Evolutionary conservation across 2,888 invertebrate species (phyloP).

Genomic region (Sphaeridia pumilis): DNA sequence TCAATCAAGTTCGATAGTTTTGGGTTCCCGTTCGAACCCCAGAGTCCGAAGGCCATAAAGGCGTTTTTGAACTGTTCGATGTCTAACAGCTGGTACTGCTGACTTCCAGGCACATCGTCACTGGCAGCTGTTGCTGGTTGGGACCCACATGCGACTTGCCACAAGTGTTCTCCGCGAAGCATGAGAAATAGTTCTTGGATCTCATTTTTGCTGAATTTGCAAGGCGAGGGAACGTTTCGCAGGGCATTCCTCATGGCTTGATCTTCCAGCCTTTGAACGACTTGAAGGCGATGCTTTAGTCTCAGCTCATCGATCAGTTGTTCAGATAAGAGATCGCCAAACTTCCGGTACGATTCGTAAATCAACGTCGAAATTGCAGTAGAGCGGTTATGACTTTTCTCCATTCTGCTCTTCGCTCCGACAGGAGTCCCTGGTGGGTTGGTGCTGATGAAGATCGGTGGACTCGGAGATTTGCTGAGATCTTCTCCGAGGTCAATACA

Average conservation of each 20-base stretch:
- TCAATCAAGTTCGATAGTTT: slow-evolving; percentile 60
- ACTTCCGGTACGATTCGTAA: slow-evolving; percentile 41
- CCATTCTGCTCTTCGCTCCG: slow-evolving; percentile 34
- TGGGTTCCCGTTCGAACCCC: slow-evolving; percentile 71
- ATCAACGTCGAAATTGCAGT: slow-evolving; percentile 37
- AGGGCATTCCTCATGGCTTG: slow-evolving; percentile 66
- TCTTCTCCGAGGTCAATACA: slow-evolving; percentile 35
- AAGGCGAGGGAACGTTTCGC: slow-evolving; percentile 65
- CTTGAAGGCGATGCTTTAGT: slow-evolving; percentile 77
- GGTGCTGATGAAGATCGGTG: slow-evolving; percentile 25
- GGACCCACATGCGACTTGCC: slow-evolving; percentile 38
- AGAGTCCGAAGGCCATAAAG: slow-evolving; percentile 76
- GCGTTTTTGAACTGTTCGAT: slow-evolving; percentile 79
- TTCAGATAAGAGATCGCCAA: slow-evolving; percentile 63
- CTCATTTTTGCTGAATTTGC: slow-evolving; percentile 53
- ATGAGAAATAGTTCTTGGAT: slow-evolving; percentile 51
- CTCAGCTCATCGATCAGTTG: slow-evolving; percentile 80
- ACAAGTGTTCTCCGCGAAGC: slow-evolving; percentile 63
- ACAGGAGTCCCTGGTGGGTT: slow-evolving; percentile 31
- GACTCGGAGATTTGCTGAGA: slow-evolving; percentile 26
- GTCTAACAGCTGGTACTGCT: slow-evolving; percentile 48
- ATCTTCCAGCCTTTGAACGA: slow-evolving; percentile 86
- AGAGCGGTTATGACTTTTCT: slow-evolving; percentile 34
- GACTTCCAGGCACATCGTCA: slow-evolving; percentile 25
- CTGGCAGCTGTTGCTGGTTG: slow-evolving; percentile 22